These are phyloP conservation scores for Meriones psammophilus DNA, from an alignment of 2,797 vertebrate genomes.

Conservation along the genomic window DNA sequence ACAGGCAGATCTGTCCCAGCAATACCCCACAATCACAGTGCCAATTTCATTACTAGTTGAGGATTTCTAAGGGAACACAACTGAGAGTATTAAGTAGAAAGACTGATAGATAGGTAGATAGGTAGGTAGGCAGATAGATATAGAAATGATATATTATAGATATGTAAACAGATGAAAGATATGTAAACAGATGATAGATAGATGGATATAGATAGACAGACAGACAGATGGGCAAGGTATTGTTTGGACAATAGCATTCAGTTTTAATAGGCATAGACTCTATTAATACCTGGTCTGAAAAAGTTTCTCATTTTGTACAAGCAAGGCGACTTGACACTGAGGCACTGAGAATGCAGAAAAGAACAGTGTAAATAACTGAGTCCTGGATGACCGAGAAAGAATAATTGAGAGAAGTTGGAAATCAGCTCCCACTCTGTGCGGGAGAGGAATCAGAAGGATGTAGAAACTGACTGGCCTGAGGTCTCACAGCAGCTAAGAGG, in stretches of 20 bases:
- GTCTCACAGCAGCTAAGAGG: neutral
- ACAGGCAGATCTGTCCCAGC: neutral
- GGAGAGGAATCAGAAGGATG: neutral
- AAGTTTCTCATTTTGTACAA: neutral
- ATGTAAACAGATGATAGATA: too few species aligned
- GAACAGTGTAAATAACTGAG: neutral
- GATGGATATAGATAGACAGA: too few species aligned
- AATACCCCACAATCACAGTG: neutral
- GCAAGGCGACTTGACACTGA: neutral
- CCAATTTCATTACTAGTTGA: neutral
- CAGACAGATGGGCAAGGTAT: too few species aligned
- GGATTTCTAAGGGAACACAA: neutral
- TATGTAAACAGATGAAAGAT: too few species aligned
- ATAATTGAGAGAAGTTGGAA: neutral
- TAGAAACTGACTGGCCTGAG: neutral
- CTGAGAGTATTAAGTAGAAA: too few species aligned
- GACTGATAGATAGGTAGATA: neutral
- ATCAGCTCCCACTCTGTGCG: neutral
- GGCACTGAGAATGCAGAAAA: neutral
- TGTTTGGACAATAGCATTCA: neutral
- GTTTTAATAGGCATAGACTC: conserved; percentile 5
- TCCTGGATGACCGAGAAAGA: neutral
- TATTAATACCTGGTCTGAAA: neutral
- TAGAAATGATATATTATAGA: too few species aligned
- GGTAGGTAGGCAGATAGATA: neutral